phyloP scores from a whole-genome alignment of 2,113 vertebrate species.

The Semicossyphus pulcher region DNA sequence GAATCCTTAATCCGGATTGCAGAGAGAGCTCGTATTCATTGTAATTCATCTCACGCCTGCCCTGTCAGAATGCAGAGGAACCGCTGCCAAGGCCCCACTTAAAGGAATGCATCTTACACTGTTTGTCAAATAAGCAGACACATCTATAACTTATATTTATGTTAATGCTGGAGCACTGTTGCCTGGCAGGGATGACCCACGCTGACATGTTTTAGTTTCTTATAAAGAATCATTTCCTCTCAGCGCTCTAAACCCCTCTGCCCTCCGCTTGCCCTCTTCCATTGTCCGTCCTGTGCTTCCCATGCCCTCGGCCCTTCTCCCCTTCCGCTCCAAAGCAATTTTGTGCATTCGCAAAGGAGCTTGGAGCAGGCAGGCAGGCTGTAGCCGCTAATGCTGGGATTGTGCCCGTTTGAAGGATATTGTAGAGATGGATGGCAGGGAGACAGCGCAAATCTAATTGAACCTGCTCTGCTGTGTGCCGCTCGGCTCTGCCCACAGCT shows the following conservation, averaged over 20 bases:
- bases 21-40: constrained; percentile 58
- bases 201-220: constrained; percentile 19
- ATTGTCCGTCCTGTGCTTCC: constrained; percentile 47
- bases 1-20: constrained; percentile 68
- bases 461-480: constrained; percentile 54
- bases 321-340: constrained; percentile 54
- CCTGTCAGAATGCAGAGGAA: constrained; percentile 59
- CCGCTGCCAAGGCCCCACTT: constrained; percentile 59
- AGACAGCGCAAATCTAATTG: constrained; percentile 59
- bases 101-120: constrained; percentile 52
- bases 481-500: constrained; percentile 60
- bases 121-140: constrained; percentile 28
- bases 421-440: constrained; percentile 35
- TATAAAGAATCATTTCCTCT: constrained; percentile 26
- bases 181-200: not conserved
- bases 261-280: constrained; percentile 38
- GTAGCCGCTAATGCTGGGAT: constrained; percentile 60
- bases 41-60: constrained; percentile 68
- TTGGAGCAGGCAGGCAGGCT: constrained; percentile 26
- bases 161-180: constrained; percentile 39
- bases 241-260: constrained; percentile 10
- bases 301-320: constrained; percentile 42
- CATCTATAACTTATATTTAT: constrained; percentile 45
- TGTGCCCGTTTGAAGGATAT: constrained; percentile 57
- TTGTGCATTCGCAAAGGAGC: constrained; percentile 58